Evolutionary conservation across 2,888 invertebrate genomes (phyloP), one percentile per base, ranked within the genome.

Genomic region (Sussaba pulchella): DNA sequence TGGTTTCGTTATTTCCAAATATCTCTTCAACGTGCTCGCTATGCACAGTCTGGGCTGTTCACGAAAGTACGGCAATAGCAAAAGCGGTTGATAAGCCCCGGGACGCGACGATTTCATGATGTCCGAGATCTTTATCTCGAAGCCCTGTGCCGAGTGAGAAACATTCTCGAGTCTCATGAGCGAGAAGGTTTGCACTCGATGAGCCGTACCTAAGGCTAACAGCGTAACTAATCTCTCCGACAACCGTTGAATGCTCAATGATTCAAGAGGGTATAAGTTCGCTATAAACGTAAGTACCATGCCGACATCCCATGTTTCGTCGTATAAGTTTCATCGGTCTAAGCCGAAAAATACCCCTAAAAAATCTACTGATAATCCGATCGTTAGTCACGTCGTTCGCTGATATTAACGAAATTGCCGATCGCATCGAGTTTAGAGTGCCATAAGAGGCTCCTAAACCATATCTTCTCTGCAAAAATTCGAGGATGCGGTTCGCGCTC

Each of bases 271-370:
- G 12, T 61, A 67, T 39, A 75, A 54, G 39, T 50, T 72, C 12
- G 52, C 36, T 12, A 67, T n/a, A 21, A 67, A 67, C n/a, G 67
- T 36, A 17, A 67, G 52, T 19, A 67, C 52, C 39, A 36, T 47
- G 39, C 21, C 19, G 17, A 67, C 67, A 39, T 67, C 67, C 52
- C 52, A 67, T n/a, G 39, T 52, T 31, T 52, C 52, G 39, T 67
- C 41, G n/a, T 66, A 66, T 26, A 8, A 47, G 66, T 17, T 66
- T 66, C 24, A 47, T 50, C 12, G 45, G 45, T 64, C 63, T 43
- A 45, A 64, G 63, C 24, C 67, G 63, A 57, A 63, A 83, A 64
- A 74, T 69, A 14, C 79, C 83, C 66, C 74, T 78, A n/a, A 83
- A 77, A 67, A 81, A 74, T 67, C 81, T 73, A 52, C 61, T 70